Evolutionary conservation across 2,797 vertebrate genomes (phyloP).

Genomic region (Ispidina lecontei): DNA sequence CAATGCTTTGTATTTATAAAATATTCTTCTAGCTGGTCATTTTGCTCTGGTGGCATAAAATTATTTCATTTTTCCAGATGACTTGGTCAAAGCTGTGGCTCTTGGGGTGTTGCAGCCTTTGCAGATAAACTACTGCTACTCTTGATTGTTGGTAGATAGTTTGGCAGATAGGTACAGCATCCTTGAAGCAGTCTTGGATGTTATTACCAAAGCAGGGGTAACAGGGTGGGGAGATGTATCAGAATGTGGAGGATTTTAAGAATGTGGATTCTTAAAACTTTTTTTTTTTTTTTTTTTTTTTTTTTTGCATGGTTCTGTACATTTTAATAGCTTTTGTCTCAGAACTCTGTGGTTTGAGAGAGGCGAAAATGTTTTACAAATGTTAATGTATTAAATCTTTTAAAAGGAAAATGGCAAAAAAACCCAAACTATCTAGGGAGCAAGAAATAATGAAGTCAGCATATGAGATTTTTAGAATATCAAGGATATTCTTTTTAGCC

Average conservation of each 20-base stretch:
- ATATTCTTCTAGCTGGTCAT: neutral
- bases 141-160: rapidly evolving
- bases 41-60: neutral
- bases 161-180: neutral
- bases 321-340: neutral
- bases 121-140: neutral
- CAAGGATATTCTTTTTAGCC: neutral
- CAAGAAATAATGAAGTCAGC: neutral
- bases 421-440: neutral
- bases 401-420: neutral
- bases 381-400: neutral
- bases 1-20: neutral
- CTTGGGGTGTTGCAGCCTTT: neutral
- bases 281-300: neutral
- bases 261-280: neutral
- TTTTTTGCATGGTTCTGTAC: neutral
- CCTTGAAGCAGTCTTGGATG: rapidly evolving
- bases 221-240: neutral
- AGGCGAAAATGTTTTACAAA: neutral
- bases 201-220: neutral
- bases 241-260: no score
- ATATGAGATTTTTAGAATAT: neutral
- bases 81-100: neutral
- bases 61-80: neutral
- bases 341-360: neutral